Percentiles rank a stretch among this genome's conserved stretches.
Conservation (phyloP, 2,797 vertebrate genomes). For the Heteromormyrus szaboi region DNA sequence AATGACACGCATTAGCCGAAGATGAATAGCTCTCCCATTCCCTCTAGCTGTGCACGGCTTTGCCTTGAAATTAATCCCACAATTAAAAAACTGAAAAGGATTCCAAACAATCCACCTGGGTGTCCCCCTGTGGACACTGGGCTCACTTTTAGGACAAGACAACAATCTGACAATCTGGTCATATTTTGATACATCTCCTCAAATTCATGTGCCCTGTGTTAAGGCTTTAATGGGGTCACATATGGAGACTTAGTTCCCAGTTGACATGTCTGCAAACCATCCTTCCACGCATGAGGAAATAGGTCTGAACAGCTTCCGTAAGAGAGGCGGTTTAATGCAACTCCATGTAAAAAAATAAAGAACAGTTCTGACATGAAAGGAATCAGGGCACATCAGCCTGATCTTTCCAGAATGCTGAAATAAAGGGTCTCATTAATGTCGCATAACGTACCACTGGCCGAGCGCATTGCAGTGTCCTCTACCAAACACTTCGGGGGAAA, state of each 20-base stretch:
- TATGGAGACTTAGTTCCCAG: not conserved
- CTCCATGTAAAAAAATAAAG: not conserved
- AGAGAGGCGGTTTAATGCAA: not conserved
- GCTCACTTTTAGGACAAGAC: not conserved
- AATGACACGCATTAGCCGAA: not conserved
- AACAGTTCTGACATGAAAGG: not conserved
- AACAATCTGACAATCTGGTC: not conserved
- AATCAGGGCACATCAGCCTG: not conserved
- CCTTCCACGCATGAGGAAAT: not conserved
- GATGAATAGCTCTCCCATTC: not conserved
- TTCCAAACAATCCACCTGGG: not conserved
- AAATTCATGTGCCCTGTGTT: not conserved
- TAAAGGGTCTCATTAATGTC: not conserved
- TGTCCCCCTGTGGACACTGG: not conserved
- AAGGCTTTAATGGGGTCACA: not conserved
- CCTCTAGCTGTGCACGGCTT: not conserved
- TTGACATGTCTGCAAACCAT: not conserved
- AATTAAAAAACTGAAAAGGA: not conserved
- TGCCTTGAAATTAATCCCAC: not conserved
- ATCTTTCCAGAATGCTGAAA: not conserved
- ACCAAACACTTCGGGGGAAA: not conserved
- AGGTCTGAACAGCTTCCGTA: not conserved
- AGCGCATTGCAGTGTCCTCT: not conserved
- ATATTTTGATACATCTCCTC: not conserved
- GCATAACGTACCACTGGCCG: not conserved